Evolutionary conservation across 2,113 vertebrate genomes (phyloP), one percentile per base, ranked within the genome.

Genomic region (Mohoua ochrocephala): DNA sequence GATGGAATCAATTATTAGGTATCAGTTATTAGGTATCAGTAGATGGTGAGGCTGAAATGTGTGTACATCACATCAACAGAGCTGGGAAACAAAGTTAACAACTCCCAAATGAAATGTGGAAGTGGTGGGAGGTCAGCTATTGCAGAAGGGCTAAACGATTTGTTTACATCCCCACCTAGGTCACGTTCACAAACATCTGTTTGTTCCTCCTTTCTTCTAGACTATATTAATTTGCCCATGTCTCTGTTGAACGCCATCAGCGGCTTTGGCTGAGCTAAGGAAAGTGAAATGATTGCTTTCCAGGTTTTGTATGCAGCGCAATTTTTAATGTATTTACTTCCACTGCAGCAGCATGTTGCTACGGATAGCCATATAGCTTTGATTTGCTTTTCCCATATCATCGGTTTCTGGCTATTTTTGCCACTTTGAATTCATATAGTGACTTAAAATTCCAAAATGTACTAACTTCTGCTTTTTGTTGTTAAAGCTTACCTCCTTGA

Each of bases 291-390:
- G 1, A 53, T 10, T 21, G 24, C 17, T 74, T 45, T 65, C 47
- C 39, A 71, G 39, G 31, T 56, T 79, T 88, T 52, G 35, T 7
- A 30, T 2, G 37, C 50, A 56, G 33, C 18, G 53, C 53, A 23
- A 28, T 39, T 63, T 37, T 63, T 45, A n/a, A 33, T 68, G 47
- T 11, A 30, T 50, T 22, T 47, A 15, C 16, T 37, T 60, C 24
- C 37, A 42, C 57, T 64, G 79, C 37, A 47, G 63, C 49, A 82
- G n/a, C 23, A 4, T 23, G 5, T 53, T 53, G 60, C 23, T 74
- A 3, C 0, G 1, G 52, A 30, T 2, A 37, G 20, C 30, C 4
- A 3, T 17, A 28, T 10, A 28, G 21, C 22, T 84, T 35, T 42
- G 28, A 18, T 76, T 63, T 50, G 50, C 35, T 50, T 10, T 22